Evolutionary conservation across 2,888 invertebrate species (phyloP).

Genomic region (Dichetophora obliterata): DNA sequence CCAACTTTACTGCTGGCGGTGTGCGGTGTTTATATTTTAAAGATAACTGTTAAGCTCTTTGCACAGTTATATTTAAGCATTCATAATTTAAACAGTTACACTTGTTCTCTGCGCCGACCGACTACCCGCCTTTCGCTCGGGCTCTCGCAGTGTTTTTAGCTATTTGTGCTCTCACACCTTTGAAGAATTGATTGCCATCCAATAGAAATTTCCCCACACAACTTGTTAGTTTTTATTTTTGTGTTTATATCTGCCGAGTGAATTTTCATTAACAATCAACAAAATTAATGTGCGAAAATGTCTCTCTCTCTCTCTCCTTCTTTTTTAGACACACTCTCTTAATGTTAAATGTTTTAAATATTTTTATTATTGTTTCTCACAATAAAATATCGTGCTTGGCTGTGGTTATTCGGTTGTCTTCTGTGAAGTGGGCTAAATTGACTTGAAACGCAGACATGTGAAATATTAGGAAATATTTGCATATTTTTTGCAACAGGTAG

Average conservation of each 20-base stretch:
- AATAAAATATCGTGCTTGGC: too few relatives aligned
- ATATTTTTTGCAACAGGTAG: constrained; percentile 8
- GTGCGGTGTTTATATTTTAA: not conserved
- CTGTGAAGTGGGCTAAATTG: constrained; percentile 8
- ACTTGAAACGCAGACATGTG: not conserved
- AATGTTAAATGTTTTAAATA: too few relatives aligned
- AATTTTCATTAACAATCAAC: constrained; percentile 1
- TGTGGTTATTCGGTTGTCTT: not conserved
- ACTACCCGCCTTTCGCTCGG: not conserved
- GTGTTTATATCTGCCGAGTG: not conserved
- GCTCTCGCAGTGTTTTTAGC: not conserved
- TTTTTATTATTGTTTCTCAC: too few relatives aligned
- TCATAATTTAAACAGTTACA: not conserved
- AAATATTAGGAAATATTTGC: not conserved
- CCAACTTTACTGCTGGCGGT: not conserved
- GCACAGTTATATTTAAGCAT: constrained; percentile 3
- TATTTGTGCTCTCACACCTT: not conserved
- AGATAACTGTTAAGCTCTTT: not conserved
- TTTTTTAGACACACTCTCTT: not conserved
- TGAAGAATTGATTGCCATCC: not conserved
- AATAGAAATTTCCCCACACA: not conserved
- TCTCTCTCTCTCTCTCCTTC: not conserved
- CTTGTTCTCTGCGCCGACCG: not conserved
- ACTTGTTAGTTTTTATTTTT: not conserved
- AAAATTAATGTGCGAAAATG: not conserved